phyloP scores from a whole-genome alignment of 2,888 invertebrate genomes.

The Beris morrisii region DNA sequence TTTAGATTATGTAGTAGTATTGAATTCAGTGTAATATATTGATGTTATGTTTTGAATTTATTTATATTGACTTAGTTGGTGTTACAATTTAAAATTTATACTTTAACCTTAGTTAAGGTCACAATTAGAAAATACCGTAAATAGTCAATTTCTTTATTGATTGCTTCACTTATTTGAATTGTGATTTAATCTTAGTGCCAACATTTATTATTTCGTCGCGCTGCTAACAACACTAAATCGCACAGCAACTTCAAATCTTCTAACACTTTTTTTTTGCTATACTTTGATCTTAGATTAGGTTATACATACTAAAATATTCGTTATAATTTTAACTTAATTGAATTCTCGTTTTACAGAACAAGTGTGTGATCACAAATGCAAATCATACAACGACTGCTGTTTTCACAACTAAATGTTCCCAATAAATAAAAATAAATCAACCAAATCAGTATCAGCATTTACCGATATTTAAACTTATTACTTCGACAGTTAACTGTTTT shows the following conservation, averaged over 20 bases:
- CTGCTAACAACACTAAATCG: constrained; percentile 14
- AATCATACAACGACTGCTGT: constrained; percentile 31
- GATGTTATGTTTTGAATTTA: too few relatives aligned
- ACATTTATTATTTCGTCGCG: constrained; percentile 1
- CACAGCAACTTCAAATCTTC: constrained; percentile 29
- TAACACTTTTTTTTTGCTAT: not conserved
- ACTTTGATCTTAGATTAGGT: not conserved
- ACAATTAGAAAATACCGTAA: too few relatives aligned
- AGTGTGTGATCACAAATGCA: constrained; percentile 53
- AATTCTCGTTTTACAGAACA: constrained; percentile 50
- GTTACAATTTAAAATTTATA: too few relatives aligned
- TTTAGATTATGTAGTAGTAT: too few relatives aligned
- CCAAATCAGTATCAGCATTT: too few relatives aligned
- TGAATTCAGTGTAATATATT: too few relatives aligned
- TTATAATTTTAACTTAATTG: constrained; percentile 38
- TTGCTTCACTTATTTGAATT: too few relatives aligned
- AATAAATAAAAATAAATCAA: constrained; percentile 1
- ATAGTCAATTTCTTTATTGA: too few relatives aligned
- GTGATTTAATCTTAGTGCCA: not conserved
- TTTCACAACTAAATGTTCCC: constrained; percentile 33
- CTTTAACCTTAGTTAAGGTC: too few relatives aligned
- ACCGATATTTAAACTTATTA: too few relatives aligned
- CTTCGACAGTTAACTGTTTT: too few relatives aligned
- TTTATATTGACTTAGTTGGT: too few relatives aligned
- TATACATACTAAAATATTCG: constrained; percentile 18